A percentile compares a stretch with the other conserved stretches of the same genome.
Conservation (phyloP, 2,113 vertebrate species). For the Rhinolophus ferrumequinum region DNA sequence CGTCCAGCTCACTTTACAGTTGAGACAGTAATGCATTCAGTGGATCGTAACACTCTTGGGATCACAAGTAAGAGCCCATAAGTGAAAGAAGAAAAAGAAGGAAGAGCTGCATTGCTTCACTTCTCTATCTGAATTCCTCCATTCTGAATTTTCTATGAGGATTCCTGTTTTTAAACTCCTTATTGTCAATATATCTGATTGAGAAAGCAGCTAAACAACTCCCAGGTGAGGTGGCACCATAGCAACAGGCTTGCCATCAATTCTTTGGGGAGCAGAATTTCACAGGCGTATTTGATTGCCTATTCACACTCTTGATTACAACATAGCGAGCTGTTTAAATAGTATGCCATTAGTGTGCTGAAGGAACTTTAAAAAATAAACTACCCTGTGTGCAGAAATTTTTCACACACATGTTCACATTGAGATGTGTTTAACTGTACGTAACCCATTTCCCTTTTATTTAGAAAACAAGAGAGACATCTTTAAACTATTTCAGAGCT, state of each 20-base stretch:
- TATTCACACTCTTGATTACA: conserved; percentile 80
- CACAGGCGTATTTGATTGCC: conserved; percentile 78
- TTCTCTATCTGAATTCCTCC: conserved; percentile 50
- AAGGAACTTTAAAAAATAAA: conserved; percentile 70
- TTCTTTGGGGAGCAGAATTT: conserved; percentile 72
- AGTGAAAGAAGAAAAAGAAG: background rate
- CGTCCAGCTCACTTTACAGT: background rate
- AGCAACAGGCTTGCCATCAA: conserved; percentile 76
- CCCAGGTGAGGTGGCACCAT: conserved; percentile 76
- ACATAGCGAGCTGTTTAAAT: conserved; percentile 65
- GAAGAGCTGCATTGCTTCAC: background rate
- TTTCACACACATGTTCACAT: conserved; percentile 61
- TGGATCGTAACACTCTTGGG: background rate
- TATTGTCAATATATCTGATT: conserved; percentile 76
- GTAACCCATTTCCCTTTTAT: conserved; percentile 42
- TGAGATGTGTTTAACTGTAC: conserved; percentile 70
- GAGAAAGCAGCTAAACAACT: conserved; percentile 71
- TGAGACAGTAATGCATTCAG: background rate
- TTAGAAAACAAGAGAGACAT: conserved; percentile 56
- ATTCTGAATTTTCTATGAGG: conserved; percentile 55
- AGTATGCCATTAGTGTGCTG: conserved; percentile 65
- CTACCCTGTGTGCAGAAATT: conserved; percentile 60
- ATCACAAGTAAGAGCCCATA: conserved; percentile 37
- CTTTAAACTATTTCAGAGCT: conserved; percentile 58
- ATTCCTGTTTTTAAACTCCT: conserved; percentile 74